Evolutionary conservation across 1,140 invertebrate species (phyloP).

Genomic region (Drosophila dunni): DNA sequence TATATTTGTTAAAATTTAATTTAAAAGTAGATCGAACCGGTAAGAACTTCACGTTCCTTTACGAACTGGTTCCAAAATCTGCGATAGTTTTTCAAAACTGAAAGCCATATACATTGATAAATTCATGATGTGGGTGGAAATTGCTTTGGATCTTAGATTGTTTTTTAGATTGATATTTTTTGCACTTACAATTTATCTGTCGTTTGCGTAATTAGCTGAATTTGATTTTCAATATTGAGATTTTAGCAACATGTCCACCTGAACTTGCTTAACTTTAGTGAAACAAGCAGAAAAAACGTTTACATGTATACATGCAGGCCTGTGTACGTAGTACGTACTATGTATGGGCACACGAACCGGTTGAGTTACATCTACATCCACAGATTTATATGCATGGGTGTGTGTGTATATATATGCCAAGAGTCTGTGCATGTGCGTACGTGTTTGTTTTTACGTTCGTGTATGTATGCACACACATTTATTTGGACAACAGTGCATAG

Average conservation of each 20-base stretch:
- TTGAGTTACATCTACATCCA: constrained; percentile 1
- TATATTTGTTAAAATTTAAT: too few species aligned
- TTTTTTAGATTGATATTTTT: too few species aligned
- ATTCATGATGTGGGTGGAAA: too few species aligned
- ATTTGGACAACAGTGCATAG: background rate
- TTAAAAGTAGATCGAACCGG: too few species aligned
- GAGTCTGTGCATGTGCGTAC: background rate
- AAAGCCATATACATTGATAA: too few species aligned
- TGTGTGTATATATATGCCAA: background rate
- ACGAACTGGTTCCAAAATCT: too few species aligned
- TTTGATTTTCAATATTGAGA: background rate
- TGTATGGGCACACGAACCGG: background rate
- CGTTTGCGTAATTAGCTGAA: background rate
- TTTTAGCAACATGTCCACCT: background rate
- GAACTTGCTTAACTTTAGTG: background rate
- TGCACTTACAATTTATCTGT: too few species aligned
- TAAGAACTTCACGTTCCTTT: too few species aligned
- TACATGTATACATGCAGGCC: background rate
- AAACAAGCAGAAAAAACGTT: background rate
- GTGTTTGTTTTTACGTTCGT: background rate
- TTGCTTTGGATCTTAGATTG: too few species aligned
- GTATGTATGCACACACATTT: background rate
- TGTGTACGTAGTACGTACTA: background rate
- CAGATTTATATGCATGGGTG: background rate
- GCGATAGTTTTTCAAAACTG: too few species aligned